Percentiles rank a stretch among this genome's conserved stretches.
These are phyloP conservation scores for Glossosoma conforme DNA, from an alignment of 1,140 invertebrate species.

Conservation along the genomic window DNA sequence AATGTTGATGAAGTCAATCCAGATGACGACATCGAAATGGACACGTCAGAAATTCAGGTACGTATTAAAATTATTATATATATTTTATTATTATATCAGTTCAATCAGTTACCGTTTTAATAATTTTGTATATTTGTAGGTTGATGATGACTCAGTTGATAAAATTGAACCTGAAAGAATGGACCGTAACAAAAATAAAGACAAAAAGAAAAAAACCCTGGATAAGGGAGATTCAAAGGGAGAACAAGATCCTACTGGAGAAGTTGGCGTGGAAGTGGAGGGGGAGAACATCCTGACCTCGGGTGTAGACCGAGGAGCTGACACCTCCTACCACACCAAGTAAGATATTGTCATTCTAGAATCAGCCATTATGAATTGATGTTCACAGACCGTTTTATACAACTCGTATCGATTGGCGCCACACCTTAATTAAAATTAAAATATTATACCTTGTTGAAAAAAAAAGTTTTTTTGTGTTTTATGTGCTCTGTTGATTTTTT, in stretches of 20 bases:
- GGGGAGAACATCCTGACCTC: constrained; percentile 68
- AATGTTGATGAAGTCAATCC: constrained; percentile 52
- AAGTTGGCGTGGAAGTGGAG: constrained; percentile 63
- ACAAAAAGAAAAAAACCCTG: constrained; percentile 48
- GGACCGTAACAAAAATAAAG: constrained; percentile 46
- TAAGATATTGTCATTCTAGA: constrained; percentile 35
- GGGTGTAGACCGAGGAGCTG: constrained; percentile 60
- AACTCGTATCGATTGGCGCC: too few species aligned
- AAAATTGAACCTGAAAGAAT: constrained; percentile 51
- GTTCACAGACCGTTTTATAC: too few species aligned
- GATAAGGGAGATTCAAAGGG: constrained; percentile 47
- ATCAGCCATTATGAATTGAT: too few species aligned
- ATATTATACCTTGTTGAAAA: too few species aligned
- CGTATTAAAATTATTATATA: background rate
- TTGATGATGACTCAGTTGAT: constrained; percentile 48
- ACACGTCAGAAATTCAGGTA: constrained; percentile 40
- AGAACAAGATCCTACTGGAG: constrained; percentile 38
- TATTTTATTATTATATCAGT: background rate
- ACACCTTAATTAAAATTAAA: too few species aligned
- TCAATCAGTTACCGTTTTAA: background rate
- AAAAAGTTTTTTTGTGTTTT: too few species aligned
- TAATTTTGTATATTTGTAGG: constrained; percentile 16
- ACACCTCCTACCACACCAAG: constrained; percentile 62
- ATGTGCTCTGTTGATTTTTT: too few species aligned
- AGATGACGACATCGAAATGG: constrained; percentile 52